Base-by-base conservation (phyloP, 2,797 vertebrate genomes). In the Periparus ater region DNA sequence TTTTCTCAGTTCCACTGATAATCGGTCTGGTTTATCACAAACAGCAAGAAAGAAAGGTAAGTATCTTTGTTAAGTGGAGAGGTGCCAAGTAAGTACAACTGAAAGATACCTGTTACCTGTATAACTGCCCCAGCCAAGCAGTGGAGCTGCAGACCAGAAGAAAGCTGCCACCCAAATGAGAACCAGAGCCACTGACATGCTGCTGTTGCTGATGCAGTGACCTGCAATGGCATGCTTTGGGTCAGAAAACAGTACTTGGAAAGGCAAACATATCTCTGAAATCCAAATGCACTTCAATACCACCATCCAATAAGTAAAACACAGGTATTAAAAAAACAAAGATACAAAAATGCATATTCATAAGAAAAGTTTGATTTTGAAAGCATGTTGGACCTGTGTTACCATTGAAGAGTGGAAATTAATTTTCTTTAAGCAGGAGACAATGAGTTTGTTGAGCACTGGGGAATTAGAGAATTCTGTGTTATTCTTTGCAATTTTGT, bases 101-200 rank as follows among this genome's bases (percentile, higher is more conserved):
- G 19, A 25, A 89, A 81, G 66, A 47, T 77, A 73, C 13, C 19
- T 47, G 53, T 97, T 97, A 99, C 99, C 99, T 98, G 98, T 99
- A 95, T 98, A 99, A 95, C 99, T 99, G 91, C 99, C 99, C 99
- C 99, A 99, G 96, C 99, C 99, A 50, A 99, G 71, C 62, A 99
- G 58, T 6, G 99, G 99, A 70, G 98, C 98, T 36, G 96, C 97
- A 5, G 99, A 98, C 99, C 99, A 99, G 98, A 99, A 99, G 91
- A 98, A 85, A 6, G 98, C 98, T 77, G 98, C 98, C 10, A 97
- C 95, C 99, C 99, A 99, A 85, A 99, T 98, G 91, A 98, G 98
- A 66, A 98, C 83, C 80, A 99, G 92, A 8, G 98, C 98, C 53
- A 98, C 94, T 0, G 95, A 95, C 26, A 99, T 98, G 53, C 98